Evolutionary conservation across 2,797 vertebrate genomes (phyloP).

Genomic region (Chelidonichthys spinosus): DNA sequence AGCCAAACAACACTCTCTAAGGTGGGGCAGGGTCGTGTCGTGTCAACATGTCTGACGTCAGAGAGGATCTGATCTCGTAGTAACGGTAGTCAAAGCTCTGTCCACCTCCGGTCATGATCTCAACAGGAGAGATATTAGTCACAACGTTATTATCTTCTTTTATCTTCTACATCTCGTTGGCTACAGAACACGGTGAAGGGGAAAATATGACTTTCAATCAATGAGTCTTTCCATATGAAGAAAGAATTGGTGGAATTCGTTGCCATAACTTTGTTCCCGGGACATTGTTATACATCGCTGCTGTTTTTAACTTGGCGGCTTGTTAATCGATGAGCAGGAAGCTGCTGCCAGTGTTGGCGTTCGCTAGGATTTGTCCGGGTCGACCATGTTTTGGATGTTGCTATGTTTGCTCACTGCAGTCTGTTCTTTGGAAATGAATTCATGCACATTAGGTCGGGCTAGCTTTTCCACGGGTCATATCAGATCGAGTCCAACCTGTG

Average conservation of each 20-base stretch:
- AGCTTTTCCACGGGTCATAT: neutral
- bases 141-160: neutral
- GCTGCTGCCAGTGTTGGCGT: neutral
- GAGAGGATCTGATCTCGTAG: too few species aligned
- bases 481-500: neutral
- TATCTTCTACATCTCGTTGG: neutral
- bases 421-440: neutral
- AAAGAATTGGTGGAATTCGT: neutral
- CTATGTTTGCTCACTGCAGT: neutral
- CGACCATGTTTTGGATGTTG: neutral
- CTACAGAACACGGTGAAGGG: neutral
- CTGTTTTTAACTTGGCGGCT: neutral
- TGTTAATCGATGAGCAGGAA: neutral
- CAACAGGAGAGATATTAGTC: neutral
- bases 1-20: neutral
- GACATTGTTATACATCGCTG: neutral
- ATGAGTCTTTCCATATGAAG: neutral
- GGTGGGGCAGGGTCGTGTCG: neutral
- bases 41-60: neutral
- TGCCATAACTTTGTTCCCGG: neutral
- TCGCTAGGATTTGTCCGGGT: neutral
- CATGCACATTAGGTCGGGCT: neutral
- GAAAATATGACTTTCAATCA: neutral
- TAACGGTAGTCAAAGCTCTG: neutral
- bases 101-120: neutral